Evolutionary conservation across 2,888 invertebrate species (phyloP).

Genomic region (Hypercompe scribonia): DNA sequence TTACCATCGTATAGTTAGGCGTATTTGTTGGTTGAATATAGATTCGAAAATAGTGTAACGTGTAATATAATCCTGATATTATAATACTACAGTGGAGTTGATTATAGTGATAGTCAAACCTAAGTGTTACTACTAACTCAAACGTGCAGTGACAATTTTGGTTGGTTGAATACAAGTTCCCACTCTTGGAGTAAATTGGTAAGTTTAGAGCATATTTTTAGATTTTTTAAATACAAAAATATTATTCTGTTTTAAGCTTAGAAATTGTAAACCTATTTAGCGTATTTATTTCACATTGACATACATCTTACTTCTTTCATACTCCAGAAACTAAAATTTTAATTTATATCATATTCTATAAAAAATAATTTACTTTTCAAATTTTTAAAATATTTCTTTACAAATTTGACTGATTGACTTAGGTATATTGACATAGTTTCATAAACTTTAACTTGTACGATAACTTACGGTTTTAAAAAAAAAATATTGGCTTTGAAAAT

Average conservation of each 20-base stretch:
- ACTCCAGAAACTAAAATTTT: neutral
- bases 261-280: neutral
- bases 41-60: neutral
- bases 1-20: neutral
- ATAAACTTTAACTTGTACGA: too few species aligned
- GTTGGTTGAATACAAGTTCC: neutral
- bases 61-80: neutral
- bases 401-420: too few species aligned
- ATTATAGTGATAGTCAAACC: neutral
- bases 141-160: neutral
- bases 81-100: neutral
- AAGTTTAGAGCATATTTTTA: neutral
- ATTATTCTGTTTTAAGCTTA: neutral
- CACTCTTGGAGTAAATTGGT: neutral
- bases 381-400: too few species aligned
- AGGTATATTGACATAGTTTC: too few species aligned
- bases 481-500: neutral
- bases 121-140: neutral
- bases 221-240: neutral
- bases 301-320: neutral
- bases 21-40: neutral
- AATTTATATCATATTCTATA: neutral
- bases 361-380: neutral
- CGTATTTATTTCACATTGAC: too few species aligned
- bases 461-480: too few species aligned